A percentile compares a stretch with the other conserved stretches of the same genome.
Conservation (phyloP, 2,888 invertebrate species). For the Rhingia rostrata region DNA sequence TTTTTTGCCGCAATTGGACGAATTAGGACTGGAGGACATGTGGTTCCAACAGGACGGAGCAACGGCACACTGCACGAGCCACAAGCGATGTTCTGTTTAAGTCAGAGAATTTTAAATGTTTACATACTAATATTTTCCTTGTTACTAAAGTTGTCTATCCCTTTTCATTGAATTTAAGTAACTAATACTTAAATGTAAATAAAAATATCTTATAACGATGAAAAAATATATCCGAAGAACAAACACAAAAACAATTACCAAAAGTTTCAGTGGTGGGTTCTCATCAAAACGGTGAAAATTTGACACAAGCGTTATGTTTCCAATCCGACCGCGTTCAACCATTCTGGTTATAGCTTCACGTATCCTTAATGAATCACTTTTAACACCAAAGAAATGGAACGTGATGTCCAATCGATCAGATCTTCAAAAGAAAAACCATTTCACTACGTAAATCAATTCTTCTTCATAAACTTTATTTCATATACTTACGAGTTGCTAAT, state of each 20-base stretch:
- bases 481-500: slow-evolving; percentile 87
- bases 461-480: slow-evolving; percentile 4
- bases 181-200: too few species aligned
- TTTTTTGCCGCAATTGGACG: too few species aligned
- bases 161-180: too few species aligned
- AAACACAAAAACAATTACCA: slow-evolving; percentile 83
- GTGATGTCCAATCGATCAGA: slow-evolving; percentile 84
- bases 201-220: too few species aligned
- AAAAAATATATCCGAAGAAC: background rate
- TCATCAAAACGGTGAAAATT: slow-evolving; percentile 88
- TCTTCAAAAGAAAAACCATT: slow-evolving; percentile 71
- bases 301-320: slow-evolving; percentile 86
- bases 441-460: slow-evolving; percentile 14
- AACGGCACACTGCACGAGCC: too few species aligned
- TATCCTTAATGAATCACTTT: slow-evolving; percentile 82
- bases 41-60: too few species aligned
- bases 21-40: too few species aligned
- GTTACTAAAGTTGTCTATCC: too few species aligned
- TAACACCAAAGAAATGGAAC: slow-evolving; percentile 83
- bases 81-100: too few species aligned
- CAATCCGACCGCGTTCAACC: slow-evolving; percentile 86
- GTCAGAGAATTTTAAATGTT: too few species aligned
- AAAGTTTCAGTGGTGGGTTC: slow-evolving; percentile 88
- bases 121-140: too few species aligned
- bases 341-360: slow-evolving; percentile 84